Base-by-base conservation (phyloP, 2,797 vertebrate genomes). In the Poecile montanus region DNA sequence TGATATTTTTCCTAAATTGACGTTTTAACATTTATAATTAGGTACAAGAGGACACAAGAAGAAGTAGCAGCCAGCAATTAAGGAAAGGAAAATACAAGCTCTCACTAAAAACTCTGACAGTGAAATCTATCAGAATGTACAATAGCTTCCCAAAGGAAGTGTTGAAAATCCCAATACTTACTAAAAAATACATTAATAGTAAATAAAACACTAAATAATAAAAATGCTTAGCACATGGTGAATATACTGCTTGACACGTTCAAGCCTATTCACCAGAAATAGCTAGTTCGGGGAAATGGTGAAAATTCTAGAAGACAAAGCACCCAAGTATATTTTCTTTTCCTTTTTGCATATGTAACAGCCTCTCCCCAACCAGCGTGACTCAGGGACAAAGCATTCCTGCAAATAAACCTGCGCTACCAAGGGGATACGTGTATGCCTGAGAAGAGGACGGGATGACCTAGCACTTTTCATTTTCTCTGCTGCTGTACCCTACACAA, bases 1-100 rank as follows among this genome's bases (percentile, higher is more conserved):
- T 87, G 93, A 86, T 96, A 96, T 92, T 95, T 91, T 93, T 84
- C 83, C 89, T 92, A 95, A 96, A 95, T 67, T 95, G 95, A 94
- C 40, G 14, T 81, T 80, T 67, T 44, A 88, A 91, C 61, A 71
- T 93, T 97, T 96, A 83, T 97, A 96, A 96, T 96, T 95, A 95
- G 80, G 88, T 91, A 95, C 89, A 94, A 78, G 77, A 95, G 88
- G 79, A 95, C 89, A 91, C 88, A 93, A 95, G 81, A 86, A 93
- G 54, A 53, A 93, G 84, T 89, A 96, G 93, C 50, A 89, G 56
- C 74, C 88, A 87, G 94, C 84, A 95, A 95, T 94, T 97, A 96
- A 95, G 58, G 80, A 92, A 86, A 63, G 71, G 79, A 90, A 94
- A 95, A 96, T 93, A 93, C 26, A 93, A 93, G 71, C 78, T 66